Conservation (phyloP, 2,113 vertebrate genomes). For the Opisthocomus hoazin region DNA sequence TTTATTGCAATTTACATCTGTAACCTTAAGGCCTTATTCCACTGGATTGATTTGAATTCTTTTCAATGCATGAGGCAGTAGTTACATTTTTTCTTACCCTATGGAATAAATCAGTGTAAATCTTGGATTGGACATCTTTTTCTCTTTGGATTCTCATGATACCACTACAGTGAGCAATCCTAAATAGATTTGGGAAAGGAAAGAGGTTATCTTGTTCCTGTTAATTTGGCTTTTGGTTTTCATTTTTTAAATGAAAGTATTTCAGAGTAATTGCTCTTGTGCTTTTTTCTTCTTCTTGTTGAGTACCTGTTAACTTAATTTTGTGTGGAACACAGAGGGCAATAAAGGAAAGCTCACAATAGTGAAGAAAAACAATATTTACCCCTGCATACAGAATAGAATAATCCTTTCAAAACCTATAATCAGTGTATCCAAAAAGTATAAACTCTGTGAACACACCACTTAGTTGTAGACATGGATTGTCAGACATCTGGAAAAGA, state of each 20-base stretch:
- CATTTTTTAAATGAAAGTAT: not conserved
- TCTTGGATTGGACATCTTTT: not conserved
- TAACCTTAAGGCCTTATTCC: conserved; percentile 33
- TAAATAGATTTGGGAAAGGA: not conserved
- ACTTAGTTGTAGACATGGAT: not conserved
- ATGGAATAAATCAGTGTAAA: not conserved
- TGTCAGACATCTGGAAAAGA: not conserved
- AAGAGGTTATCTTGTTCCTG: not conserved
- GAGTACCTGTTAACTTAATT: not conserved
- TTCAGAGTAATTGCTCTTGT: not conserved
- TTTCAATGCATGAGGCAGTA: not conserved
- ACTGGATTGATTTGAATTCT: conserved; percentile 11
- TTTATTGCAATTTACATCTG: conserved; percentile 16
- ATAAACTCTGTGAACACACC: not conserved
- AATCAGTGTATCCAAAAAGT: not conserved
- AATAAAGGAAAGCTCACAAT: not conserved
- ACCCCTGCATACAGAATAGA: not conserved
- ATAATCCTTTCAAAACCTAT: not conserved
- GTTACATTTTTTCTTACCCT: not conserved
- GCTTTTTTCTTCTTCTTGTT: not conserved
- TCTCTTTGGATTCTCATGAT: not conserved
- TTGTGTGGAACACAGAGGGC: not conserved
- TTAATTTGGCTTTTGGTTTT: not conserved
- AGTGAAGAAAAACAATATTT: not conserved
- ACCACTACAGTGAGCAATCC: not conserved